Percentiles rank a stretch among this genome's conserved stretches.
phyloP scores from a whole-genome alignment of 2,888 invertebrate species.

The Hemistola chrysoprasaria region DNA sequence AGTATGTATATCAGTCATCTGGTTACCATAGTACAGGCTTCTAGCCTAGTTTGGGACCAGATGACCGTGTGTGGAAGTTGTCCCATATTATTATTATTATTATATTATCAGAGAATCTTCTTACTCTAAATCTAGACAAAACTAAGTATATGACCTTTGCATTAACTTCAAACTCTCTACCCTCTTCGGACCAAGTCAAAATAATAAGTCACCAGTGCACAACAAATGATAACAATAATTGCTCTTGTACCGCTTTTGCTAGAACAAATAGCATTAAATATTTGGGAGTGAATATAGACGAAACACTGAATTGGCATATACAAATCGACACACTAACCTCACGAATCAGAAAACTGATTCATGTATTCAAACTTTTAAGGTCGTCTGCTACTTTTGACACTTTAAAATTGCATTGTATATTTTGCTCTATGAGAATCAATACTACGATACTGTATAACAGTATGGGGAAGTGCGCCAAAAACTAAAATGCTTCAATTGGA shows the following conservation, averaged over 20 bases:
- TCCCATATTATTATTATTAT: too few relatives aligned
- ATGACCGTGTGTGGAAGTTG: too few relatives aligned
- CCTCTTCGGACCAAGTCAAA: not conserved
- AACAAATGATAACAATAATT: not conserved
- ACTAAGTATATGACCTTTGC: conserved; percentile 3
- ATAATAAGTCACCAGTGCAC: not conserved
- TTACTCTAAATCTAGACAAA: conserved; percentile 5
- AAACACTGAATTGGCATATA: not conserved
- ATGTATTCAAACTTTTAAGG: conserved; percentile 1
- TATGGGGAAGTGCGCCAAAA: conserved; percentile 1
- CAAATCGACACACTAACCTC: conserved; percentile 2
- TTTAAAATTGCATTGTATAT: conserved; percentile 3
- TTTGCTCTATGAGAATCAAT: not conserved
- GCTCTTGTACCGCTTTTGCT: not conserved
- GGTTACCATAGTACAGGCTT: too few relatives aligned
- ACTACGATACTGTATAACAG: conserved; percentile 3
- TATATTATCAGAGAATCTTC: conserved; percentile 1
- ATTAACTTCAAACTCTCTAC: not conserved
- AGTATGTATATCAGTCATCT: too few relatives aligned
- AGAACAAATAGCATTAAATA: not conserved
- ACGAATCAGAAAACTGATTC: conserved; percentile 4
- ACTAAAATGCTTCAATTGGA: not conserved
- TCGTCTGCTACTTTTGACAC: not conserved
- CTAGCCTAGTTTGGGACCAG: too few relatives aligned
- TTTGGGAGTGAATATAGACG: conserved; percentile 5